Conservation (phyloP, 2,888 invertebrate genomes). For the Tetheella fluctuosa region DNA sequence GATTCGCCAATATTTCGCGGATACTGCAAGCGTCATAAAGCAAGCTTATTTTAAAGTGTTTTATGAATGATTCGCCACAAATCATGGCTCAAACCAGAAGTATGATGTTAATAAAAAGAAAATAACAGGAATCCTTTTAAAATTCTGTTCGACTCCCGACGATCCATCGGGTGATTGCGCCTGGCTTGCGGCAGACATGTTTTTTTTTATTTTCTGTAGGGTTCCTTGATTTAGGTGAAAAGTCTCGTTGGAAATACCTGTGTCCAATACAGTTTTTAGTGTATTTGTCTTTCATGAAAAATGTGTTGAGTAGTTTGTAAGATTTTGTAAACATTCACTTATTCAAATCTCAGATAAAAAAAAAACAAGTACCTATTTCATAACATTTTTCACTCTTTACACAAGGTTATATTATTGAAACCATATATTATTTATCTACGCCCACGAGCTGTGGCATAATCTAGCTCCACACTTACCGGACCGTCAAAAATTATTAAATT, state of each 20-base stretch:
- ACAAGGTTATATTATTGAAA: no score
- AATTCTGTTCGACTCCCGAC: conserved; percentile 58
- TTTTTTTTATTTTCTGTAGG: conserved; percentile 27
- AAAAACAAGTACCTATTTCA: no score
- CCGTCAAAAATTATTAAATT: no score
- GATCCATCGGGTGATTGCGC: conserved; percentile 67
- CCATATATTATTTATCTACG: no score
- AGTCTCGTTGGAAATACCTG: conserved; percentile 7
- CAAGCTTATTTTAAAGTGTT: conserved; percentile 18
- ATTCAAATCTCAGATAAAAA: no score
- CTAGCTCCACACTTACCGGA: no score
- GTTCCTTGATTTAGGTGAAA: conserved; percentile 18
- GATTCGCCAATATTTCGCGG: neutral
- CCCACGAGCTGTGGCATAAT: no score
- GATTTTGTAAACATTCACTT: no score
- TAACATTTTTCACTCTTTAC: no score
- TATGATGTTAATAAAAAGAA: conserved; percentile 44
- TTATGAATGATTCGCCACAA: conserved; percentile 29
- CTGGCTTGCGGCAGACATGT: conserved; percentile 45
- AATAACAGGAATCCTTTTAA: conserved; percentile 50
- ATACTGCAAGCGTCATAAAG: neutral
- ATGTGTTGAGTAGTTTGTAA: no score
- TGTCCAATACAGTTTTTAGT: neutral
- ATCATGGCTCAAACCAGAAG: conserved; percentile 35
- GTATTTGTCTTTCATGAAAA: no score